Evolutionary conservation across 2,888 invertebrate species (phyloP), one percentile per base, ranked within the genome.

Genomic region (Cantharis rufa): DNA sequence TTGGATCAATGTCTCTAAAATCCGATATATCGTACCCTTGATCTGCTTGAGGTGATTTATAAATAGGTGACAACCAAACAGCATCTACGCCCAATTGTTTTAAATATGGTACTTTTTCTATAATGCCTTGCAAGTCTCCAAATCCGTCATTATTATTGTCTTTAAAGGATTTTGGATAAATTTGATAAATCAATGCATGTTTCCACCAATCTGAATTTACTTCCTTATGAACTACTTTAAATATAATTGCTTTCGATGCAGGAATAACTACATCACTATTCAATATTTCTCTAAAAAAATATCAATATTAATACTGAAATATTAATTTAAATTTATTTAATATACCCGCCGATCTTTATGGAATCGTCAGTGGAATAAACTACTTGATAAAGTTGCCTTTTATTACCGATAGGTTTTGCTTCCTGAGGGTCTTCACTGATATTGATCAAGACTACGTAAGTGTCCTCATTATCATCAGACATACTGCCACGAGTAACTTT

Each of bases 1-100:
- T 90, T 0, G 92, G 86, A 81, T 96, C 93, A 28, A 97, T 92
- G 16, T 91, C 90, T 73, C 89, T 92, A 86, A 94, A 96, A 88
- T 96, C 91, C 24, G 93, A 92, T 82, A 97, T 94, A 85, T 97
- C 97, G 83, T 97, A 97, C 0, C 97, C 97, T 85, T 94, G 94
- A 88, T 97, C 96, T 0, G 91, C 90, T 94, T 95, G 94, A 0
- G 96, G 96, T 0, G 96, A 96, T 74, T 90, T 89, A 88, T 93
- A 96, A 82, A 97, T 94, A 0, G 97, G 96, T 0, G 95, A 96
- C 76, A 97, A 88, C 96, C 96, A 96, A 75, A 95, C 91, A 0
- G 93, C 94, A 10, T 92, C 92, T 0, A 96, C 90, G 0, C 95
- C 94, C 0, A 94, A 88, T 9, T 94, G 92, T 70, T 82, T 81